Base-by-base conservation (phyloP, 2,797 vertebrate genomes). In the Anguilla obscura region DNA sequence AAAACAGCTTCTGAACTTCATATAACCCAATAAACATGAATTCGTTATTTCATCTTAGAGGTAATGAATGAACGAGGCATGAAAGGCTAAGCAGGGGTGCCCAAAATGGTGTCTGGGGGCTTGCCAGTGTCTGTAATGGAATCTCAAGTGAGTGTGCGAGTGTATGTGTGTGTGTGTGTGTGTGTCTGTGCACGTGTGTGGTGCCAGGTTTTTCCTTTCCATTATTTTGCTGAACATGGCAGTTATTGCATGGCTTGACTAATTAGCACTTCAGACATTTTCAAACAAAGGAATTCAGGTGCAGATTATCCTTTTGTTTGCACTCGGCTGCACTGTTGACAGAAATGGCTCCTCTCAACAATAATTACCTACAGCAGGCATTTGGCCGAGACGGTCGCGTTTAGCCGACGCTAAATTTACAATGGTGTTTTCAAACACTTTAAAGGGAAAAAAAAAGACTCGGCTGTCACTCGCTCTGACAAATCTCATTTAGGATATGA, bases 261-360 rank as follows among this genome's bases (percentile, higher is more conserved):
- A 36, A 79, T 79, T 79, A 40, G 36, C 36, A 21, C 74, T 79
- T 79, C 33, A 16, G 36, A 79, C 18, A 79, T 8, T 45, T 79
- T 79, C 14, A 79, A 79, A 79, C 74, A 79, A 79, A 79, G 36
- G 74, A 18, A 79, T 45, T 45, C 74, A 79, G 69, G 33, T 79
- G 45, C 33, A 40, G 74, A 79, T 36, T 40, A 79, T 45, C 74
- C 74, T 45, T 79, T 79, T 45, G 74, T 40, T 79, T 45, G 33
- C 74, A 36, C 74, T 40, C 4, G 33, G 33, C 33, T 79, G 74
- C 74, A 45, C 33, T 79, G 10, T 79, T 79, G 74, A 79, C 74
- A 79, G 36, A 79, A 79, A 79, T 18, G 74, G 33, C 74, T 18
- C 74, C 74, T 45, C 74, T 40, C 33, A 0, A 36, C 33, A 79